These are phyloP conservation scores for Heliconius hortense DNA, from an alignment of 2,888 invertebrate species.

Conservation along the genomic window DNA sequence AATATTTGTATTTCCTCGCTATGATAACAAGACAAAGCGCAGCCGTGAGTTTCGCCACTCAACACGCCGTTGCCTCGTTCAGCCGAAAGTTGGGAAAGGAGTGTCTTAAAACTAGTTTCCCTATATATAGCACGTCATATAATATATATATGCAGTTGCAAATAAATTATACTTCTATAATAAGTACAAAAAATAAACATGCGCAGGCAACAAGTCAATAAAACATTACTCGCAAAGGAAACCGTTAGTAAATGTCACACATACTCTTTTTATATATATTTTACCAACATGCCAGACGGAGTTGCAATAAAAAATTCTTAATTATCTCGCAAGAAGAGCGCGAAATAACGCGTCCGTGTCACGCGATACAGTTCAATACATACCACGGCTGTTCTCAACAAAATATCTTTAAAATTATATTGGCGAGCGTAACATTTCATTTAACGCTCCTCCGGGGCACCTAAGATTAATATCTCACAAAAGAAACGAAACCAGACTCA, in stretches of 20 bases:
- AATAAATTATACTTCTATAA: background rate
- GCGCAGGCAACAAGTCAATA: background rate
- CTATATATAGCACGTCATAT: too few species aligned
- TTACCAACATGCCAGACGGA: slow-evolving; percentile 24
- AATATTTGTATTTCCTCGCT: too few species aligned
- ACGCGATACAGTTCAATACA: slow-evolving; percentile 39
- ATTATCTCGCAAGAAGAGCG: slow-evolving; percentile 40
- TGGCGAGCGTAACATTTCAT: slow-evolving; percentile 43
- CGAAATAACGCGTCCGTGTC: slow-evolving; percentile 41
- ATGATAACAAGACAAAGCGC: too few species aligned
- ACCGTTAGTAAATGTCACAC: slow-evolving; percentile 24
- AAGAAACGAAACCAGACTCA: slow-evolving; percentile 38
- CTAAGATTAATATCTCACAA: slow-evolving; percentile 41
- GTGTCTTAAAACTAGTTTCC: too few species aligned
- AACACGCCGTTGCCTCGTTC: too few species aligned
- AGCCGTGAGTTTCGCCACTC: too few species aligned
- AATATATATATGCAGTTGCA: background rate
- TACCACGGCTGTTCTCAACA: slow-evolving; percentile 34
- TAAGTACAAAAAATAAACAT: background rate
- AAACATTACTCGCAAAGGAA: background rate
- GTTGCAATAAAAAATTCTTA: slow-evolving; percentile 39
- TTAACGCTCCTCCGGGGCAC: slow-evolving; percentile 35
- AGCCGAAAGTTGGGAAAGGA: too few species aligned
- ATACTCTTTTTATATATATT: slow-evolving; percentile 1
- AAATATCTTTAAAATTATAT: slow-evolving; percentile 44